Conservation (phyloP, 2,888 invertebrate species). For the Hoplodrina ambigua region DNA sequence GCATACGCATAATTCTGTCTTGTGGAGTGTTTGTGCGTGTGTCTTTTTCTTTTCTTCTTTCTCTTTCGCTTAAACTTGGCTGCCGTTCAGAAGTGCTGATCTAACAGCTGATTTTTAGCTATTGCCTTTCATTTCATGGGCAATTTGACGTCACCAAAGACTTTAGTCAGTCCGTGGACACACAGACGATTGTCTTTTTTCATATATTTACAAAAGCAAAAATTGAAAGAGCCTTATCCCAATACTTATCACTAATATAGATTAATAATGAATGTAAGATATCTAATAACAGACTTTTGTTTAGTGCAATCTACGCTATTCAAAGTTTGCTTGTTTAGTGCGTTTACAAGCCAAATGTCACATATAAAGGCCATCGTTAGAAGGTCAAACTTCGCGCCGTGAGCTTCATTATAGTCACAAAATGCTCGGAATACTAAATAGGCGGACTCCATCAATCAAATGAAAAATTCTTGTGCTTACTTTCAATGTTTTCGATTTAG, state of each 20-base stretch:
- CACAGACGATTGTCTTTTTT: too few relatives aligned
- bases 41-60: too few relatives aligned
- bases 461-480: conserved; percentile 14
- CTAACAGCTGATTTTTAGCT: too few relatives aligned
- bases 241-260: neutral
- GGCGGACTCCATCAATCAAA: conserved; percentile 27
- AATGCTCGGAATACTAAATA: conserved; percentile 30
- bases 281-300: conserved; percentile 11
- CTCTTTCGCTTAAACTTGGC: too few relatives aligned
- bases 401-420: conserved; percentile 24
- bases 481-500: conserved; percentile 14
- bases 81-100: too few relatives aligned
- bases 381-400: conserved; percentile 55
- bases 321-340: conserved; percentile 25
- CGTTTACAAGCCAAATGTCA: conserved; percentile 55
- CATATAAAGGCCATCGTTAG: conserved; percentile 53
- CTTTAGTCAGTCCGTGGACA: too few relatives aligned
- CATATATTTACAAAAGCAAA: too few relatives aligned
- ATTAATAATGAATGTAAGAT: neutral
- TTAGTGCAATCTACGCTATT: conserved; percentile 22
- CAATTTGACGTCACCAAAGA: too few relatives aligned
- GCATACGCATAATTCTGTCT: too few relatives aligned
- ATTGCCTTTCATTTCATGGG: too few relatives aligned
- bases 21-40: too few relatives aligned
- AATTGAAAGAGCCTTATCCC: too few relatives aligned